These are phyloP conservation scores for Pseudois nayaur DNA, from an alignment of 2,113 vertebrate genomes.

Conservation along the genomic window DNA sequence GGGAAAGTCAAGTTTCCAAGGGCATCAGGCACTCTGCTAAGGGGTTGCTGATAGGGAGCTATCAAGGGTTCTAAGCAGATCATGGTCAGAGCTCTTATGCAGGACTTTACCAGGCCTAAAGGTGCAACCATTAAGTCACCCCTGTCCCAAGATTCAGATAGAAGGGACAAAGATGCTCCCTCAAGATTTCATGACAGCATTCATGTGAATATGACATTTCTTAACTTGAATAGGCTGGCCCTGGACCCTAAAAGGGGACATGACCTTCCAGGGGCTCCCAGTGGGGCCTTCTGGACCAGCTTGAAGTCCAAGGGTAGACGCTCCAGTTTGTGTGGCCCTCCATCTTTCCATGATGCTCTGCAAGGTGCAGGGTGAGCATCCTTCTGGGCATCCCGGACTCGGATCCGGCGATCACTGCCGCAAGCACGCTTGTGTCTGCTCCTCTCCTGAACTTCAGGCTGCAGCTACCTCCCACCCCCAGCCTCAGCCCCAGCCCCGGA, in stretches of 20 bases:
- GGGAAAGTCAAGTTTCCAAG: background rate
- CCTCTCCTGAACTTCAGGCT: background rate
- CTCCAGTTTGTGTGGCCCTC: background rate
- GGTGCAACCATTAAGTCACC: background rate
- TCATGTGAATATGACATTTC: background rate
- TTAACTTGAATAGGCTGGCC: background rate
- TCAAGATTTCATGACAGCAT: background rate
- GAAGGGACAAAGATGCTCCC: background rate
- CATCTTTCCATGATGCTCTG: rapidly evolving
- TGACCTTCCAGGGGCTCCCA: background rate
- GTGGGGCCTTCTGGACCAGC: background rate
- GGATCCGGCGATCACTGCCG: rapidly evolving
- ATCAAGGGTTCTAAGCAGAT: background rate
- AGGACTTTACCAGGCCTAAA: background rate
- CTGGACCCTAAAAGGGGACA: background rate
- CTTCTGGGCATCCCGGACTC: background rate
- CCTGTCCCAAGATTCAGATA: background rate
- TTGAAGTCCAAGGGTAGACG: background rate
- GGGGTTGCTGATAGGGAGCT: background rate
- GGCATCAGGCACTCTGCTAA: background rate
- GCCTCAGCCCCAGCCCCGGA: background rate
- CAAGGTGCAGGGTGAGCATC: background rate
- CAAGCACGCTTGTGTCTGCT: background rate
- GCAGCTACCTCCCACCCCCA: background rate
- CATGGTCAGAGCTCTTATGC: background rate